Evolutionary conservation across 2,888 invertebrate genomes (phyloP).

Genomic region (Gerris lacustris): DNA sequence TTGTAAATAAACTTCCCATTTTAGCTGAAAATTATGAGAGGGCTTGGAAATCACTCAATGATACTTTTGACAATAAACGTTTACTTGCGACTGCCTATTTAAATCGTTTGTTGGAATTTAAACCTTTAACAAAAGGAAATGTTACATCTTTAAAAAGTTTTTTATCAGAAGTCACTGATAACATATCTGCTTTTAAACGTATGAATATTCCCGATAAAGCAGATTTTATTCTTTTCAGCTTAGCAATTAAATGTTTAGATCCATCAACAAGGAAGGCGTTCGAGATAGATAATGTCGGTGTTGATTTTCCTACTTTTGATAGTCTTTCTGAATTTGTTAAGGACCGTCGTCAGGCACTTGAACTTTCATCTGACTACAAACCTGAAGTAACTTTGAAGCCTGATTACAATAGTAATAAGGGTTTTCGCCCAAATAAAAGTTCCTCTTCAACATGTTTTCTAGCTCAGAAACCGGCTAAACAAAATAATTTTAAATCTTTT

Average conservation of each 20-base stretch:
- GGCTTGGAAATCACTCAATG: slow-evolving; percentile 19
- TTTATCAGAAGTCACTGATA: slow-evolving; percentile 6
- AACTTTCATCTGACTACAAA: not conserved
- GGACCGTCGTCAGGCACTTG: slow-evolving; percentile 10
- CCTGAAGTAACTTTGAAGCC: not conserved
- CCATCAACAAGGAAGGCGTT: slow-evolving; percentile 15
- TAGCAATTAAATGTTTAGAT: slow-evolving; percentile 16
- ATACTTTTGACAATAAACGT: slow-evolving; percentile 18
- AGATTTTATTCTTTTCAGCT: slow-evolving; percentile 19
- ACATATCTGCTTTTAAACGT: slow-evolving; percentile 17
- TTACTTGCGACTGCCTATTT: slow-evolving; percentile 16
- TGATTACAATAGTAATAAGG: not conserved
- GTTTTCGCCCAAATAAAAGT: not conserved
- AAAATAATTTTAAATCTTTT: not conserved
- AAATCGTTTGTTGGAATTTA: slow-evolving; percentile 17
- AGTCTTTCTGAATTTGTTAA: slow-evolving; percentile 14
- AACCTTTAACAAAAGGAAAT: slow-evolving; percentile 12
- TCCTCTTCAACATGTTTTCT: not conserved
- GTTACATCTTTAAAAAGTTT: slow-evolving; percentile 12
- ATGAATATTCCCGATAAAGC: slow-evolving; percentile 15
- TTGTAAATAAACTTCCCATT: slow-evolving; percentile 11
- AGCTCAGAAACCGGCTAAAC: not conserved
- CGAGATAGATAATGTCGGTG: slow-evolving; percentile 9
- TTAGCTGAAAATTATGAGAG: slow-evolving; percentile 15
- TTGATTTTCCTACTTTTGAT: slow-evolving; percentile 14